Evolutionary conservation across 2,113 vertebrate species (phyloP).

Genomic region (Cervus canadensis): DNA sequence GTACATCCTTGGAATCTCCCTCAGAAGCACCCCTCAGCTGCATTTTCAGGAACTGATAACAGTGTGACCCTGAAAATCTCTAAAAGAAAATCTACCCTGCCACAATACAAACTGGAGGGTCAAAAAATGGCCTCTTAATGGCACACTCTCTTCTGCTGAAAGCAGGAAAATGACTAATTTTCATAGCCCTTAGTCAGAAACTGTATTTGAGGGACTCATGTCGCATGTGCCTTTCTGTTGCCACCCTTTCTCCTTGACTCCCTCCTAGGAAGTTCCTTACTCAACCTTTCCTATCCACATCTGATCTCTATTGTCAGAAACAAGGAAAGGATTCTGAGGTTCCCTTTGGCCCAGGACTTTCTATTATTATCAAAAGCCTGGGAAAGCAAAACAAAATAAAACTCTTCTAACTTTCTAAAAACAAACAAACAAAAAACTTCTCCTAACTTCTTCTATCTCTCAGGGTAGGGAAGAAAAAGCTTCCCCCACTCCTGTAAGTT

Average conservation of each 20-base stretch:
- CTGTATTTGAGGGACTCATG: neutral
- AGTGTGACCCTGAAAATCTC: neutral
- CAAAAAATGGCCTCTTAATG: neutral
- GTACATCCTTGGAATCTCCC: neutral
- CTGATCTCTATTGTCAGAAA: neutral
- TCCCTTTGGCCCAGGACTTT: neutral
- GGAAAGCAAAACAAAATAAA: neutral
- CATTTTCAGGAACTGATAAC: neutral
- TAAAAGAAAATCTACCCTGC: neutral
- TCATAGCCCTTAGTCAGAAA: neutral
- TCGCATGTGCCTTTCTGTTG: neutral
- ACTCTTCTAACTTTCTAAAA: neutral
- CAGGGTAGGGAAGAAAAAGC: neutral
- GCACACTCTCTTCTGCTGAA: neutral
- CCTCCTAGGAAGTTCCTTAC: too few relatives aligned
- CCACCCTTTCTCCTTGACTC: neutral
- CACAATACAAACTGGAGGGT: neutral
- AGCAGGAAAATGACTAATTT: too few relatives aligned
- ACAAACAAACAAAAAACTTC: too few relatives aligned
- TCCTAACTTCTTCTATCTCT: neutral
- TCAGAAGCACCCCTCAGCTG: neutral
- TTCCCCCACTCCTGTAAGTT: neutral
- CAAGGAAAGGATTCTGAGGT: neutral
- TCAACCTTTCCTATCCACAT: neutral
- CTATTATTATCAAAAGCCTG: neutral